Percentiles rank a stretch among this genome's conserved stretches.
phyloP scores from a whole-genome alignment of 2,888 invertebrate species.

The Heliconius hortense region DNA sequence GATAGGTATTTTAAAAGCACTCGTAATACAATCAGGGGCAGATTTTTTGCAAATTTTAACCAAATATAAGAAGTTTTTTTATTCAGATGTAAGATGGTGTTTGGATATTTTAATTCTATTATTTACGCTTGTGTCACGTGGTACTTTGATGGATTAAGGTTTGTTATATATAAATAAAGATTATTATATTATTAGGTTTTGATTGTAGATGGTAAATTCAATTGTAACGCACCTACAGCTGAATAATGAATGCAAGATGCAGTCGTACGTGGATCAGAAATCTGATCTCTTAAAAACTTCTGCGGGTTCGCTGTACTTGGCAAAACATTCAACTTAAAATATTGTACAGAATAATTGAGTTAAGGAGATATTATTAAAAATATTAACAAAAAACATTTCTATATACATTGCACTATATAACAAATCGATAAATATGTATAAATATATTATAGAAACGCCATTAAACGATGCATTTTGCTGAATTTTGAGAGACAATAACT shows the following conservation, averaged over 20 bases:
- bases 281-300: constrained; percentile 16
- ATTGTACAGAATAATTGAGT: not conserved
- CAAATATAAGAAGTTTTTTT: constrained; percentile 31
- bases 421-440: no score
- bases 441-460: no score
- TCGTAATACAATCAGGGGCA: constrained; percentile 36
- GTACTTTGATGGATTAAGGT: constrained; percentile 24
- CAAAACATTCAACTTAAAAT: not conserved
- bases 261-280: not conserved
- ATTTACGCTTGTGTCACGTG: constrained; percentile 13
- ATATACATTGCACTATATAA: no score
- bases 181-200: not conserved
- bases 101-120: constrained; percentile 26
- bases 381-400: no score
- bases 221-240: constrained; percentile 8
- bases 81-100: constrained; percentile 11
- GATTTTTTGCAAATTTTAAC: constrained; percentile 38
- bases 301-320: constrained; percentile 10
- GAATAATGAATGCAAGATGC: constrained; percentile 16
- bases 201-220: not conserved
- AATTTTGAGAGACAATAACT: no score
- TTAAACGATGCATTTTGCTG: no score
- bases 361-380: not conserved
- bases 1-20: constrained; percentile 54
- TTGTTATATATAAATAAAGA: not conserved